Conservation (phyloP, 2,888 invertebrate species). For the Dexiosoma caninum region DNA sequence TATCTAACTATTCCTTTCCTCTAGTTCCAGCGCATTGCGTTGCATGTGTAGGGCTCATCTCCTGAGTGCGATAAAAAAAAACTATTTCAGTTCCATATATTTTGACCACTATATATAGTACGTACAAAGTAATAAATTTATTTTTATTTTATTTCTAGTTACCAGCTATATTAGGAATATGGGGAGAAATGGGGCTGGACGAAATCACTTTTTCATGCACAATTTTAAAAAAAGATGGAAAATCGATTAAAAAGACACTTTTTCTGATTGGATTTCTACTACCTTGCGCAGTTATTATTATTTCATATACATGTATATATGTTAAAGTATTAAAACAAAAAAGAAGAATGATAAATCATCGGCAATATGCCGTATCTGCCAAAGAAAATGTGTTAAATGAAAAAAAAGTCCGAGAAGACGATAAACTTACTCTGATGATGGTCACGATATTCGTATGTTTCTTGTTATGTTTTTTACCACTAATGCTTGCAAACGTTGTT, state of each 20-base stretch:
- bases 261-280: constrained; percentile 90
- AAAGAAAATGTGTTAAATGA: constrained; percentile 67
- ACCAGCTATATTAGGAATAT: constrained; percentile 88
- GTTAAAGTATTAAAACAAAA: constrained; percentile 87
- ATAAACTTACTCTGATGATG: constrained; percentile 91
- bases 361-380: constrained; percentile 71
- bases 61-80: too few species aligned
- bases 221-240: constrained; percentile 86
- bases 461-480: constrained; percentile 89
- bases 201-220: constrained; percentile 92
- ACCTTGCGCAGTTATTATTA: constrained; percentile 90
- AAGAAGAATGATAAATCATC: constrained; percentile 85
- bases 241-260: constrained; percentile 89
- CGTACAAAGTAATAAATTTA: too few species aligned
- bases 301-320: constrained; percentile 92
- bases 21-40: too few species aligned
- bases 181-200: constrained; percentile 91
- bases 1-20: too few species aligned
- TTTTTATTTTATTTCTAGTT: constrained; percentile 79
- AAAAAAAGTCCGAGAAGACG: constrained; percentile 82
- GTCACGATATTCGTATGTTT: constrained; percentile 92
- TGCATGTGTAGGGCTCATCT: too few species aligned
- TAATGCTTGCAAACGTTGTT: constrained; percentile 92
- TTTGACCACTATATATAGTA: too few species aligned
- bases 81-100: too few species aligned